Percentiles rank a stretch among this genome's conserved stretches.
Conservation (phyloP, 2,888 invertebrate genomes). For the Acanthococcus lagerstroemiae region DNA sequence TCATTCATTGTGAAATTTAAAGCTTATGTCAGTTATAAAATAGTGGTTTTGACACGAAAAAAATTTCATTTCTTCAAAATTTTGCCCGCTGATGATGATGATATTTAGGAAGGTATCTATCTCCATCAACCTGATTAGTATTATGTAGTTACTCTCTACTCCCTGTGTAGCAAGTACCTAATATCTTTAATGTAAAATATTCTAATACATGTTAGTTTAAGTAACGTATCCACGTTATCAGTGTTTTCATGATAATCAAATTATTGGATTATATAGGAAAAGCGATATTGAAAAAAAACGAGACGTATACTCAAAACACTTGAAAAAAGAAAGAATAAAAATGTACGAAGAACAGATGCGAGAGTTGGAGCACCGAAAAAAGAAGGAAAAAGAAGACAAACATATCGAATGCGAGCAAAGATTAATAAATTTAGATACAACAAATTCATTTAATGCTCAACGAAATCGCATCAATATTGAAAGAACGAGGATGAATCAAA, state of each 20-base stretch:
- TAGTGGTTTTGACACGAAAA: too few relatives aligned
- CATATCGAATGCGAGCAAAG: background rate
- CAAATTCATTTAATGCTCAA: background rate
- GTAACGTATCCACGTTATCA: background rate
- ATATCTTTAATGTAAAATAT: too few relatives aligned
- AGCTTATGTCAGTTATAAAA: too few relatives aligned
- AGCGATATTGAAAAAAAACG: background rate
- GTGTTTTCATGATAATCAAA: background rate
- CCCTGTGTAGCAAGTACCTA: too few relatives aligned
- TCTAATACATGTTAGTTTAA: too few relatives aligned
- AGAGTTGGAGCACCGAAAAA: background rate
- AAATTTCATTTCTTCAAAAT: too few relatives aligned
- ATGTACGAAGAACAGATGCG: background rate
- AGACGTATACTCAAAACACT: background rate
- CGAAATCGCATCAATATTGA: background rate
- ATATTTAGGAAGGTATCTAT: too few relatives aligned
- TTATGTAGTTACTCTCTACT: too few relatives aligned
- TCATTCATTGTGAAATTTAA: too few relatives aligned
- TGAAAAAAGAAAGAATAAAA: background rate
- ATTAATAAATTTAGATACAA: background rate
- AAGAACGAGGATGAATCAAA: background rate
- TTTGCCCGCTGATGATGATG: too few relatives aligned
- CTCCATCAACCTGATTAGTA: too few relatives aligned
- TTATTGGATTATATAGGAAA: background rate
- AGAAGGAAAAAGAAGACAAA: background rate